Conservation (phyloP, 2,797 vertebrate species). For the Phaenicophaeus curvirostris region DNA sequence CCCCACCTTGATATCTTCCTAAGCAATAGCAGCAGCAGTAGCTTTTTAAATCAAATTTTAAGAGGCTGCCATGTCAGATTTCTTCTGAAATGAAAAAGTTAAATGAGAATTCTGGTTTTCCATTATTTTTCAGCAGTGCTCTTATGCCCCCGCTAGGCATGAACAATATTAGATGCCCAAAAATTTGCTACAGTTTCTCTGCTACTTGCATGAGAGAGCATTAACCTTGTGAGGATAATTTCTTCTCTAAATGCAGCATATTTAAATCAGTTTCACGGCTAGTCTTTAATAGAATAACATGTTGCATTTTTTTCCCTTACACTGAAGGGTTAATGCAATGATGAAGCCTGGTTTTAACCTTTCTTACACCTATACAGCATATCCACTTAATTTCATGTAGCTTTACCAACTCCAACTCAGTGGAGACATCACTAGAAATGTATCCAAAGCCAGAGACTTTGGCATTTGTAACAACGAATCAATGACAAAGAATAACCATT, state of each 20-base stretch:
- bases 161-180: not conserved
- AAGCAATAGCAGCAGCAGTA: not conserved
- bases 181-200: not conserved
- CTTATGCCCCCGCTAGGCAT: not conserved
- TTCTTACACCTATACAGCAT: not conserved
- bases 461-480: not conserved
- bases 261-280: not conserved
- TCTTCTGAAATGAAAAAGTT: not conserved
- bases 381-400: not conserved
- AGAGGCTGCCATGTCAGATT: not conserved
- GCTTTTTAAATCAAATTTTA: constrained; percentile 20
- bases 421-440: not conserved
- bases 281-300: not conserved
- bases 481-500: not conserved
- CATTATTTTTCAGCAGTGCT: not conserved
- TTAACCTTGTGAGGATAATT: not conserved
- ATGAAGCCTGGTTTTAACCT: not conserved
- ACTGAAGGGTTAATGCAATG: not conserved
- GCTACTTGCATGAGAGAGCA: not conserved
- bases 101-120: not conserved
- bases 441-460: not conserved
- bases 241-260: not conserved
- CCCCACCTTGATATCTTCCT: not conserved
- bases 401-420: not conserved
- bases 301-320: not conserved